phyloP scores from a whole-genome alignment of 2,888 invertebrate genomes.

The Ichneumoninae sp. region DNA sequence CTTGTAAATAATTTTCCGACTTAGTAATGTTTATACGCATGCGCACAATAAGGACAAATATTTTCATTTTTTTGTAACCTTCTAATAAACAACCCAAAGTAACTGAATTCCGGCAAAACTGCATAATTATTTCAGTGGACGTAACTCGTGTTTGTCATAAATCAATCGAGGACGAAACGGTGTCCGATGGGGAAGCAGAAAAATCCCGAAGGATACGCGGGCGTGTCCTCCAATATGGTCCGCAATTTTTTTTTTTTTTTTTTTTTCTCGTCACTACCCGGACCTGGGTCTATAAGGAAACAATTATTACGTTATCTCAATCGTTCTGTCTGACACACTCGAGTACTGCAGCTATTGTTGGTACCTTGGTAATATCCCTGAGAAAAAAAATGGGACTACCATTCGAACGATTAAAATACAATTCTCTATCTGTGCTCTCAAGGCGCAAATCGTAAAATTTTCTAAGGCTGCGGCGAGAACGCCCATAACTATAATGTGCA shows the following conservation, averaged over 20 bases:
- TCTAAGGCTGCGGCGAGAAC: constrained; percentile 64
- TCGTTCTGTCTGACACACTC: constrained; percentile 27
- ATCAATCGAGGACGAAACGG: constrained; percentile 45
- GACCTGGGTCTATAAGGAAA: constrained; percentile 69
- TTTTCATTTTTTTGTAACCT: too few relatives aligned
- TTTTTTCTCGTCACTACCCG: constrained; percentile 29
- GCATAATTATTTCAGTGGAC: constrained; percentile 13
- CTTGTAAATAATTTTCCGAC: too few relatives aligned
- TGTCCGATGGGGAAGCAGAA: constrained; percentile 17
- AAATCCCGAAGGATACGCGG: constrained; percentile 56
- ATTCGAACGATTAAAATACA: constrained; percentile 72
- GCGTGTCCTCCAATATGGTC: constrained; percentile 27
- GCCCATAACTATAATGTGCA: constrained; percentile 26
- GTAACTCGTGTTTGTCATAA: constrained; percentile 24
- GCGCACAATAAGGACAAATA: too few relatives aligned
- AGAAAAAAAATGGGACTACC: constrained; percentile 72
- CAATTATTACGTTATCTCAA: constrained; percentile 59
- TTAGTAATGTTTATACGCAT: too few relatives aligned
- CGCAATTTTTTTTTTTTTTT: background rate
- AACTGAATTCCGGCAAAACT: too few relatives aligned
- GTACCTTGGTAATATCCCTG: constrained; percentile 46
- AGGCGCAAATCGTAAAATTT: constrained; percentile 75
- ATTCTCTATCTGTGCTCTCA: constrained; percentile 73
- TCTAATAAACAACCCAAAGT: too few relatives aligned
- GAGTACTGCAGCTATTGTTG: background rate